Percentiles rank a stretch among this genome's conserved stretches.
Evolutionary conservation across 92 coral and sea anemone genomes (phyloP).

Genomic region (Montipora capitata): DNA sequence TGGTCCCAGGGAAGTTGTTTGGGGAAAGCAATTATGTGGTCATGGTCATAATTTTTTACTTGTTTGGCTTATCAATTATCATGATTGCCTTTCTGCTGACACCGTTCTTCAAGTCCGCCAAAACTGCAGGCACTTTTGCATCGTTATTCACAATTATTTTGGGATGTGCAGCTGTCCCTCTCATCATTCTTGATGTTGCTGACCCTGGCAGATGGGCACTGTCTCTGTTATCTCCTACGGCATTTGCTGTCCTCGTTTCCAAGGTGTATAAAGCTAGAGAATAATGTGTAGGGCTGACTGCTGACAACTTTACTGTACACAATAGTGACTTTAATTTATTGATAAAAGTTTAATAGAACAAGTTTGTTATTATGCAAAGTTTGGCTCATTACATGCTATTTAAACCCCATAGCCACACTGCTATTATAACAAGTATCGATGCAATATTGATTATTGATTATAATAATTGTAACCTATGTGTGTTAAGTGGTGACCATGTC

Average conservation of each 20-base stretch:
- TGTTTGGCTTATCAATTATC: constrained; percentile 84
- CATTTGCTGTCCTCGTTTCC: constrained; percentile 78
- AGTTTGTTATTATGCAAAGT: no score
- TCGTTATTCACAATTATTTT: constrained; percentile 63
- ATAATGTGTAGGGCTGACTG: background rate
- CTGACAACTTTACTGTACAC: no score
- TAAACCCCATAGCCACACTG: no score
- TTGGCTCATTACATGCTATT: no score
- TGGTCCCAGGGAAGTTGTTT: constrained; percentile 76
- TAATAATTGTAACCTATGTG: no score
- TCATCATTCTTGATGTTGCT: constrained; percentile 66
- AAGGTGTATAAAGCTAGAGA: constrained; percentile 43
- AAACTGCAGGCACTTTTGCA: constrained; percentile 84
- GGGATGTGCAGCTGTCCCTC: constrained; percentile 81
- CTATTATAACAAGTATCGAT: no score
- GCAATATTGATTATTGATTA: no score
- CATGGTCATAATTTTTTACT: constrained; percentile 79
- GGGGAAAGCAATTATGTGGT: constrained; percentile 78
- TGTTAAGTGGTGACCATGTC: no score
- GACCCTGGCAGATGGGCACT: constrained; percentile 76
- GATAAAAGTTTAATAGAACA: no score
- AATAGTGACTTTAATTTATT: no score
- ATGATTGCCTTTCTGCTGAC: constrained; percentile 81
- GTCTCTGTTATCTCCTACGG: constrained; percentile 90
- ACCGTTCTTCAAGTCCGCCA: constrained; percentile 88